These are phyloP conservation scores for Pungitius pungitius DNA, from an alignment of 2,113 vertebrate species.

Conservation along the genomic window DNA sequence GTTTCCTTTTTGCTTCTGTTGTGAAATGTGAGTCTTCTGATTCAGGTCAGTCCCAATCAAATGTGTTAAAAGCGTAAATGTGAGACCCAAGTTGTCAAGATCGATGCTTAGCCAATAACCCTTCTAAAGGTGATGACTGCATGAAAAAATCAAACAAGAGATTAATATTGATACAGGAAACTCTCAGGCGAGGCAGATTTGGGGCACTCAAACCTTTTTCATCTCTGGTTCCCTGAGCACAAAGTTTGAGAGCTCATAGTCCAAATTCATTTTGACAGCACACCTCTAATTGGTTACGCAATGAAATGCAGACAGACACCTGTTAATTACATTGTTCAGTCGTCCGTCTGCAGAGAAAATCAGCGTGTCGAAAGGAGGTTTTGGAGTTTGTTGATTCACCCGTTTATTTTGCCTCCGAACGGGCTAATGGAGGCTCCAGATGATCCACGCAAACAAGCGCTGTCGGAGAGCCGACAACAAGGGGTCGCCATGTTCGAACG, in stretches of 20 bases:
- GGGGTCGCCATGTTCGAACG: conserved; percentile 62
- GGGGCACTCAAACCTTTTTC: conserved; percentile 31
- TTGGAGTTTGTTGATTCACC: conserved; percentile 54
- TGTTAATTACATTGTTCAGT: too few relatives aligned
- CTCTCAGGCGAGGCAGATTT: conserved; percentile 31
- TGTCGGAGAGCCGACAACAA: conserved; percentile 71
- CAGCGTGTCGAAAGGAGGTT: conserved; percentile 47
- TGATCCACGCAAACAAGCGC: conserved; percentile 72
- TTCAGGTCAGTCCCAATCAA: not conserved
- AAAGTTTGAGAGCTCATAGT: conserved; percentile 32
- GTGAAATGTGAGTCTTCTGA: not conserved
- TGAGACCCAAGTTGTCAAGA: not conserved
- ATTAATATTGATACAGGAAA: conserved; percentile 23
- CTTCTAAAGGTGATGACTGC: not conserved
- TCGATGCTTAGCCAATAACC: not conserved
- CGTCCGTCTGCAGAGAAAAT: too few relatives aligned
- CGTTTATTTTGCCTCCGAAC: conserved; percentile 53
- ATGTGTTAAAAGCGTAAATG: not conserved
- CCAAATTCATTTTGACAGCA: conserved; percentile 39
- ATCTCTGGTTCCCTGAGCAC: conserved; percentile 17
- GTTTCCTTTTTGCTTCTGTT: not conserved
- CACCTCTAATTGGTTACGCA: conserved; percentile 43
- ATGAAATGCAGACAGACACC: conserved; percentile 30
- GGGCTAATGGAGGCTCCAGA: conserved; percentile 64
- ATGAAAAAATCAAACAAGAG: conserved; percentile 18